Evolutionary conservation across 2,888 invertebrate species (phyloP).

Genomic region (Aproaerema taeniolella): DNA sequence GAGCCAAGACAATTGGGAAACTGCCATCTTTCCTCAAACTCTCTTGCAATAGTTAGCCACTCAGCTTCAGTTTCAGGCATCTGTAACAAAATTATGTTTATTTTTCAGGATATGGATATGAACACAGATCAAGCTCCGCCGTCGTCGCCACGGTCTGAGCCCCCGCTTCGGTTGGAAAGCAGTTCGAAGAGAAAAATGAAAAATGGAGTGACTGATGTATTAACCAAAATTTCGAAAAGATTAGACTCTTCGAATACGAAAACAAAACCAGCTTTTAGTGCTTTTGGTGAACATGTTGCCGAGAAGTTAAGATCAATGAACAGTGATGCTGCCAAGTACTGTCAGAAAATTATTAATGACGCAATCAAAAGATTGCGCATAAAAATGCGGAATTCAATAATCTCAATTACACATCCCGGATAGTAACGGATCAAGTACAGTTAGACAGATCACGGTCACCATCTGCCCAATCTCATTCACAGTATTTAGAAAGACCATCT

Average conservation of each 20-base stretch:
- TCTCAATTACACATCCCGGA: constrained; percentile 1
- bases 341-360: constrained; percentile 10
- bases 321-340: constrained; percentile 5
- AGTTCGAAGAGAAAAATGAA: not conserved
- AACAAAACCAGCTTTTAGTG: constrained; percentile 5
- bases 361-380: constrained; percentile 2
- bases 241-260: constrained; percentile 2
- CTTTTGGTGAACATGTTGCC: constrained; percentile 3
- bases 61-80: not conserved
- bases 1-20: constrained; percentile 5
- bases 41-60: not conserved
- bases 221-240: constrained; percentile 1
- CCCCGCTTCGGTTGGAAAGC: not conserved
- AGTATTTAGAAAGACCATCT: no score
- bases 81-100: not conserved
- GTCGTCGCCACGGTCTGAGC: not conserved
- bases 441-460: not conserved
- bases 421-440: not conserved
- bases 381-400: not conserved
- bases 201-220: not conserved
- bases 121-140: not conserved
- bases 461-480: no score
- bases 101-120: not conserved
- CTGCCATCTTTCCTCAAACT: not conserved
- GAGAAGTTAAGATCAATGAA: constrained; percentile 5